phyloP scores from a whole-genome alignment of 2,888 invertebrate species.

The Meiosimyza platycephala region DNA sequence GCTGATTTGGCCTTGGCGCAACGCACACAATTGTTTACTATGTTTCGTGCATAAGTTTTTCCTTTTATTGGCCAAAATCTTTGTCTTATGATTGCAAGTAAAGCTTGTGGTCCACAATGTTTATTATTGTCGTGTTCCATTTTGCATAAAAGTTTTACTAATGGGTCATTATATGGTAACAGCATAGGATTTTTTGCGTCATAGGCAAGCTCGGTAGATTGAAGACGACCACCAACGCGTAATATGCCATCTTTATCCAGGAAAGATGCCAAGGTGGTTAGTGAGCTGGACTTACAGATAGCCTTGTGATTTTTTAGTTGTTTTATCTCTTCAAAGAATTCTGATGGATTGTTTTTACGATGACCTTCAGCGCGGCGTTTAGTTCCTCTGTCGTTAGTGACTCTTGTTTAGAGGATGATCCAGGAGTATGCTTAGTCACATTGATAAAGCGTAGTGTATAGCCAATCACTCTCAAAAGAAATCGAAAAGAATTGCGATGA shows the following conservation, averaged over 20 bases:
- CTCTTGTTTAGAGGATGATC: too few species aligned
- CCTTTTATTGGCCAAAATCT: slow-evolving; percentile 48
- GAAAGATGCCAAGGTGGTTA: neutral
- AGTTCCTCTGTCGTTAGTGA: too few species aligned
- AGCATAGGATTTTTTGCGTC: slow-evolving; percentile 16
- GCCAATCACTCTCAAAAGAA: too few species aligned
- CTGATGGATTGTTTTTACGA: too few species aligned
- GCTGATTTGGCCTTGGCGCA: slow-evolving; percentile 40
- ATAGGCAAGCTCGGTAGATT: neutral
- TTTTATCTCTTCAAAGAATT: too few species aligned
- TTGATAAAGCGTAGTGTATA: too few species aligned
- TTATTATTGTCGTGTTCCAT: neutral
- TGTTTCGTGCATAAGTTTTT: slow-evolving; percentile 36
- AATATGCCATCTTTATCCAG: neutral
- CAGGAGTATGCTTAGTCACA: too few species aligned
- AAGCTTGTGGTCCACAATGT: slow-evolving; percentile 35
- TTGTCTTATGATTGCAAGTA: slow-evolving; percentile 24
- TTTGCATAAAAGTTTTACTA: slow-evolving; percentile 32
- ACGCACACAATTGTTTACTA: slow-evolving; percentile 42
- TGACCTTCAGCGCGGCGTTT: too few species aligned
- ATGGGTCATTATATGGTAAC: slow-evolving; percentile 43
- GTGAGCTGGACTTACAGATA: too few species aligned
- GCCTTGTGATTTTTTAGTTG: too few species aligned
- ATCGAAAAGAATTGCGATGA: too few species aligned
- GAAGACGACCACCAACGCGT: neutral